Evolutionary conservation across 1,140 invertebrate genomes (phyloP), one percentile per base, ranked within the genome.

Genomic region (Brachionus angularis): DNA sequence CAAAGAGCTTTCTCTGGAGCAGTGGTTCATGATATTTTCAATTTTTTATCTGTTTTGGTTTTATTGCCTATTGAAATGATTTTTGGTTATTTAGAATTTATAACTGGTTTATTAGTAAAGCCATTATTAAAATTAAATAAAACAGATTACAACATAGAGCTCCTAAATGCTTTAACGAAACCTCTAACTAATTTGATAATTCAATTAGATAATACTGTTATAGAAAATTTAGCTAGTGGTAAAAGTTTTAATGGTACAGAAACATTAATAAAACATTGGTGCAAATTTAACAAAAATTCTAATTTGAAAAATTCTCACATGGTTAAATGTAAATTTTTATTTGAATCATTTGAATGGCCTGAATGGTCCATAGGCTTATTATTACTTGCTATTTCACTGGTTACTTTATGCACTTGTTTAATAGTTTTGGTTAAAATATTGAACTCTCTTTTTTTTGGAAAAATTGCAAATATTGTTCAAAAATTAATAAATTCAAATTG

Each of bases 351-450:
- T 18, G 74, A 75, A 42, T 75, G 80, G 72, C 78, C 76, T 4
- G 85, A 86, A 73, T 74, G 73, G 4, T 73, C 71, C 0, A 77
- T 85, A 23, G 85, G 85, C 0, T 47, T 79, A 4, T 75, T 86
- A 31, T 74, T 86, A 34, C 70, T 87, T 12, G 76, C 82, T 0
- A 64, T 80, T n/a, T 82, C 86, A 0, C 76, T 87, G 3, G 25
- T 84, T 3, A 70, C 84, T 0, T 78, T 87, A 2, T 83, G 81
- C 52, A 29, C 76, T 5, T 88, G 86, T 75, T 77, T 87, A 4
- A 77, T 87, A n/a, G 61, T 79, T 29, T 83, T 88, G 44, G 86
- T 87, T 16, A 85, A 86, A 75, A 77, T 86, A 8, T 81, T 87
- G 1, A 74, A 82, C 67, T 76, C 78, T 8, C 67, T 83, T 1